These are phyloP conservation scores for Lepisosteus oculatus DNA, from an alignment of 2,113 vertebrate genomes.

Conservation along the genomic window DNA sequence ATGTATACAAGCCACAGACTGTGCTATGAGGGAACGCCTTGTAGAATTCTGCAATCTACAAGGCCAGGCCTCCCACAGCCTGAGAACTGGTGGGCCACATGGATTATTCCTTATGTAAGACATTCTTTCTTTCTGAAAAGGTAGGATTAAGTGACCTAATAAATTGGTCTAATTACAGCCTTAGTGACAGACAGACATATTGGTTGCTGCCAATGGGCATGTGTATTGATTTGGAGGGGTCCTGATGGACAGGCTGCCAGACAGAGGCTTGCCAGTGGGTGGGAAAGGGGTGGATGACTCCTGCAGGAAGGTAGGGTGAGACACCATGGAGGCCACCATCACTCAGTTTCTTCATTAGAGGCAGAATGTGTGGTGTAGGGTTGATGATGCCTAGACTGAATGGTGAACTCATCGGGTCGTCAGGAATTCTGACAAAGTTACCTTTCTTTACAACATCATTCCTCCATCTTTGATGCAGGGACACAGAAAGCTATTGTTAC, in stretches of 20 bases:
- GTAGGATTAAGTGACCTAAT: slow-evolving; percentile 72
- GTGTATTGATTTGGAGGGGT: slow-evolving; percentile 46
- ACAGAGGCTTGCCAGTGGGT: slow-evolving; percentile 40
- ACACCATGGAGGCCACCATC: slow-evolving; percentile 48
- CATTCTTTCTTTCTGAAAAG: slow-evolving; percentile 54
- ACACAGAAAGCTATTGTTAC: slow-evolving; percentile 17
- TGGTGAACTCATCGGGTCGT: slow-evolving; percentile 47
- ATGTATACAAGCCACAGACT: not conserved
- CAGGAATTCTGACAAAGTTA: slow-evolving; percentile 49
- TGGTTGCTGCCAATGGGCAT: slow-evolving; percentile 58
- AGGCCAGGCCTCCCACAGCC: slow-evolving; percentile 35
- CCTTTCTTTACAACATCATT: slow-evolving; percentile 33
- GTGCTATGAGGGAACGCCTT: not conserved
- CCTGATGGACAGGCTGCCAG: slow-evolving; percentile 41
- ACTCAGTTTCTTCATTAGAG: slow-evolving; percentile 65
- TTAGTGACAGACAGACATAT: slow-evolving; percentile 76
- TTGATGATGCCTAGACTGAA: slow-evolving; percentile 39
- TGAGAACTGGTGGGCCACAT: slow-evolving; percentile 33
- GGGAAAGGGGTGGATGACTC: slow-evolving; percentile 50
- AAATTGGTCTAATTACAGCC: slow-evolving; percentile 75
- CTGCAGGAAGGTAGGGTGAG: slow-evolving; percentile 50
- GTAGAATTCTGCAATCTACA: not conserved
- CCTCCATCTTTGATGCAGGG: not conserved
- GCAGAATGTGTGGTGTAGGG: slow-evolving; percentile 42
- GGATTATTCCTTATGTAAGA: slow-evolving; percentile 32